These are phyloP conservation scores for Corapipo altera DNA, from an alignment of 2,113 vertebrate genomes.

Conservation along the genomic window DNA sequence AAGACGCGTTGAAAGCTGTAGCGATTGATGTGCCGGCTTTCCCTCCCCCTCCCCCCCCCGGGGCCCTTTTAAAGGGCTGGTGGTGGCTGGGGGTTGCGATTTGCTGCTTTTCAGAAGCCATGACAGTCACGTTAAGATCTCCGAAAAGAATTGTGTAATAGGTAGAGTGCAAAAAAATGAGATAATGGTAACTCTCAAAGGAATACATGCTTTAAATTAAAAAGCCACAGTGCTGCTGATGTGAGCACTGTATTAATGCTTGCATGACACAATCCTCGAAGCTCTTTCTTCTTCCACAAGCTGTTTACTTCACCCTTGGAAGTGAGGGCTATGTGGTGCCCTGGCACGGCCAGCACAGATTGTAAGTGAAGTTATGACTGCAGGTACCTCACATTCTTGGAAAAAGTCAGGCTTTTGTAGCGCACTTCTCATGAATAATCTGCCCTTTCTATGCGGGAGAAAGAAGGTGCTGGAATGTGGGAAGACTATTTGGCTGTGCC, in stretches of 20 bases:
- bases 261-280: not conserved
- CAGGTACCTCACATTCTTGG: not conserved
- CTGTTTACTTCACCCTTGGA: not conserved
- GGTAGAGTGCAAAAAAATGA: constrained; percentile 49
- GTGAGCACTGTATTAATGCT: constrained; percentile 39
- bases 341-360: not conserved
- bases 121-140: constrained; percentile 50
- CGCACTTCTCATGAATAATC: not conserved
- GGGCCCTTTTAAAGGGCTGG: constrained; percentile 55
- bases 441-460: accelerated
- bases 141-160: constrained; percentile 33
- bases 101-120: constrained; percentile 40
- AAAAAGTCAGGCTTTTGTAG: not conserved
- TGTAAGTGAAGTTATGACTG: not conserved
- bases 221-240: constrained; percentile 37
- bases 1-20: constrained; percentile 34
- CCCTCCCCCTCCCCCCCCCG: constrained; percentile 30
- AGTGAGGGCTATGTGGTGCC: not conserved
- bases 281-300: not conserved
- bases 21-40: constrained; percentile 51
- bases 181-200: constrained; percentile 45
- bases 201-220: constrained; percentile 57
- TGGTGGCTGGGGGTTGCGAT: constrained; percentile 20
- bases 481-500: not conserved
- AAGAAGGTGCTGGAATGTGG: not conserved